These are phyloP conservation scores for Anarrhichthys ocellatus DNA, from an alignment of 2,113 vertebrate genomes.

Conservation along the genomic window DNA sequence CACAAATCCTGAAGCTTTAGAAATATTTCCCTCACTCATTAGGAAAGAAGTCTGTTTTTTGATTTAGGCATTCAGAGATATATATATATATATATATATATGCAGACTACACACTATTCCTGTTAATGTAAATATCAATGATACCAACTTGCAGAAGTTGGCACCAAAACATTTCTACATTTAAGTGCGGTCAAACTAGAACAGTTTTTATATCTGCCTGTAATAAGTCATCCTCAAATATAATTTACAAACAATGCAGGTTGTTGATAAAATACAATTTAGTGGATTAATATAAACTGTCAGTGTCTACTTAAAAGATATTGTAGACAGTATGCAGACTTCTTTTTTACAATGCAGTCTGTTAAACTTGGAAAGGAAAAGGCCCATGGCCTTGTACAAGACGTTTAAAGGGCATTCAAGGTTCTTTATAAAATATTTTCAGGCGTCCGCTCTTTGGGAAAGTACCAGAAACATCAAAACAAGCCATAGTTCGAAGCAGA, in stretches of 20 bases:
- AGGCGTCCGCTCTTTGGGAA: not conserved
- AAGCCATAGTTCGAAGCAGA: constrained; percentile 48
- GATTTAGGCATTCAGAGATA: not conserved
- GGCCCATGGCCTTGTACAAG: not conserved
- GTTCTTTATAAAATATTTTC: not conserved
- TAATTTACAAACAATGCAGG: not conserved
- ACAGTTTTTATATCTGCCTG: not conserved
- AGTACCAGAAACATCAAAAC: constrained; percentile 27
- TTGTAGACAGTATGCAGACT: too few species aligned
- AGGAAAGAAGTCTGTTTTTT: not conserved
- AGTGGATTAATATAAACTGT: not conserved
- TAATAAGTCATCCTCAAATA: not conserved
- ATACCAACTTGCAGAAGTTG: constrained; percentile 49
- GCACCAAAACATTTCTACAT: constrained; percentile 41
- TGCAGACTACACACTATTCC: not conserved
- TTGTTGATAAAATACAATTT: not conserved
- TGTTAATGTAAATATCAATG: not conserved
- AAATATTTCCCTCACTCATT: not conserved
- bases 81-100: not conserved
- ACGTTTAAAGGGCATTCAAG: not conserved
- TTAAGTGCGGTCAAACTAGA: constrained; percentile 11
- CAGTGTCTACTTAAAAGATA: not conserved
- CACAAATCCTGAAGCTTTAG: not conserved
- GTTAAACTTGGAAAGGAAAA: not conserved
- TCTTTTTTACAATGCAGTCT: not conserved